A percentile compares a stretch with the other conserved stretches of the same genome.
Conservation (phyloP, 2,113 vertebrate species). For the Sceloporus tristichus region DNA sequence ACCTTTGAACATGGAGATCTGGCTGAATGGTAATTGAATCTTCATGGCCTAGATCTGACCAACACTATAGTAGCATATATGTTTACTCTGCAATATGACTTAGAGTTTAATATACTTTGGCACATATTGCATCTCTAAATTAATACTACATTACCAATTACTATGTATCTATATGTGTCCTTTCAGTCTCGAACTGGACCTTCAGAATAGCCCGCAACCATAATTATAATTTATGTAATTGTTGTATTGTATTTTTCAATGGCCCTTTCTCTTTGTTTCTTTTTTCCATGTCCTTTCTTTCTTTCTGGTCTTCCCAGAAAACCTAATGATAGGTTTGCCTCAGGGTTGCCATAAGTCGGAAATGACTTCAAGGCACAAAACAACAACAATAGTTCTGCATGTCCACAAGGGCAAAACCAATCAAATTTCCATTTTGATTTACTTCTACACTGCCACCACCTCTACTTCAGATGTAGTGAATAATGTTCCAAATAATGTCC, state of each 20-base stretch:
- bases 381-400: background rate
- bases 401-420: background rate
- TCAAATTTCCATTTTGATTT: background rate
- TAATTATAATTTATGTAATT: background rate
- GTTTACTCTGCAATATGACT: no score
- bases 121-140: no score
- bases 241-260: background rate
- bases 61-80: no score
- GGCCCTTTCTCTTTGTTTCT: background rate
- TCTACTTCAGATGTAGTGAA: background rate
- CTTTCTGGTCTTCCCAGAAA: background rate
- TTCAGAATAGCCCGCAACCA: background rate
- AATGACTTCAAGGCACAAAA: no score
- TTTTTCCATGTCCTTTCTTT: background rate
- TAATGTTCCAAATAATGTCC: conserved; percentile 42
- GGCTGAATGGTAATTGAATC: no score
- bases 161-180: background rate
- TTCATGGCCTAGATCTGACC: no score
- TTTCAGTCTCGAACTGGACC: background rate
- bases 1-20: no score
- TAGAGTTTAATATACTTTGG: no score
- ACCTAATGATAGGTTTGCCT: no score
- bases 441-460: background rate
- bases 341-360: no score
- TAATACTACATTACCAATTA: no score